Base-by-base conservation (phyloP, 2,888 invertebrate genomes). In the Tiphia femorata region DNA sequence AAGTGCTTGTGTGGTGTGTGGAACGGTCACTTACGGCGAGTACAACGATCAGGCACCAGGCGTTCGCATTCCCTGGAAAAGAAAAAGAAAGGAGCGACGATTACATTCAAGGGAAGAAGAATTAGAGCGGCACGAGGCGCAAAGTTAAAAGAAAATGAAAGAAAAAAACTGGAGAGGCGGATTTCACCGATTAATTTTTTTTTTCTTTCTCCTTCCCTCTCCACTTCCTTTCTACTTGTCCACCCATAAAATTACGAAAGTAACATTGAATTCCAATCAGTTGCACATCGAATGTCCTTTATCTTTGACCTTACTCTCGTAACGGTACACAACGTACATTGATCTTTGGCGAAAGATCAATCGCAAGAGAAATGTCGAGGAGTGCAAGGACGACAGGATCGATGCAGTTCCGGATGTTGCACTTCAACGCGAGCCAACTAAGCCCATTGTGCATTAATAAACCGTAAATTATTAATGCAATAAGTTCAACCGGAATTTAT, bases 11-110 rank as follows among this genome's bases (percentile, higher is more conserved):
- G n/a, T n/a, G n/a, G n/a, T n/a, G n/a, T n/a, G n/a, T n/a, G n/a
- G n/a, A n/a, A n/a, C n/a, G n/a, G n/a, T 27, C 17, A 75, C 74
- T 74, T 70, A 74, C 74, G 33, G 54, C 63, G 30, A 74, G 52
- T 54, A 64, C 42, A 44, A 50, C 54, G 47, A 65, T 46, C 55
- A 71, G 41, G 19, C 59, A 48, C 51, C 55, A 57, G 33, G 59
- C 41, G 44, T 71, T 64, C 41, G 41, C 58, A 57, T 56, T 42
- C 35, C 66, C 74, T 74, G 70, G 16, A 70, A 71, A 19, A 43
- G 30, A n/a, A 23, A 5, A 19, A 50, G 27, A 33, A 52, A 33
- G 16, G 8, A 1, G 12, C 23, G 21, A 10, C 7, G 12, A 54
- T 25, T 16, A 12, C 16, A 6, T 25, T 54, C 25, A 16, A 12